Evolutionary conservation across 1,140 invertebrate species (phyloP).

Genomic region (Acyrthosiphon pisum): DNA sequence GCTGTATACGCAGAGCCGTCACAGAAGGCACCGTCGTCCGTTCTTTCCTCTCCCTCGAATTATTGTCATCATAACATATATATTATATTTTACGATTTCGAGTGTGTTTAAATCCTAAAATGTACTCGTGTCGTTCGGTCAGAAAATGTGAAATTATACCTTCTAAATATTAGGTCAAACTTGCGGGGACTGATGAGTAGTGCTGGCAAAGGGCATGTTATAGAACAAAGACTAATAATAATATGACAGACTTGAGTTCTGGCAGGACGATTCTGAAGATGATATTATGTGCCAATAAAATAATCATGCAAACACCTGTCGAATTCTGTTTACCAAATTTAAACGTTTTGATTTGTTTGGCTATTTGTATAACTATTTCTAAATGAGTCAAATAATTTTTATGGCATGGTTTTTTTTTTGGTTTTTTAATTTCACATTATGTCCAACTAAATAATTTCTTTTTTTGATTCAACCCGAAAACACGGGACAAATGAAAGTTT

Average conservation of each 20-base stretch:
- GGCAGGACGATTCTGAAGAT: background rate
- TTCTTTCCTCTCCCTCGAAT: background rate
- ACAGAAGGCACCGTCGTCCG: background rate
- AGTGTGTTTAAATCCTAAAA: background rate
- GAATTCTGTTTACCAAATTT: background rate
- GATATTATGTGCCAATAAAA: background rate
- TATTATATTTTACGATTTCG: background rate
- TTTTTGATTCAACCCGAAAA: background rate
- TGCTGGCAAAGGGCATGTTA: too few relatives aligned
- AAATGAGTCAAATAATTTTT: background rate
- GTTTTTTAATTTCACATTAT: background rate
- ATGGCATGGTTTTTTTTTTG: background rate
- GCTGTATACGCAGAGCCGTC: too few relatives aligned
- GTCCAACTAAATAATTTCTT: background rate
- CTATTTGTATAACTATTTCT: background rate
- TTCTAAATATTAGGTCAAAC: too few relatives aligned
- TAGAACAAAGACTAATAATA: too few relatives aligned
- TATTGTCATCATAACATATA: background rate
- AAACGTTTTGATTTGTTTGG: background rate
- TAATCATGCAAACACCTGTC: background rate
- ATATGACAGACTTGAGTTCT: background rate
- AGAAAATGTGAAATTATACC: too few relatives aligned
- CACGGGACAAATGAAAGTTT: slow-evolving; percentile 1
- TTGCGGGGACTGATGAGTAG: too few relatives aligned
- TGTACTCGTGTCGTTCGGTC: too few relatives aligned